Evolutionary conservation across 2,888 invertebrate species (phyloP).

Genomic region (Opisthograptis luteolata): DNA sequence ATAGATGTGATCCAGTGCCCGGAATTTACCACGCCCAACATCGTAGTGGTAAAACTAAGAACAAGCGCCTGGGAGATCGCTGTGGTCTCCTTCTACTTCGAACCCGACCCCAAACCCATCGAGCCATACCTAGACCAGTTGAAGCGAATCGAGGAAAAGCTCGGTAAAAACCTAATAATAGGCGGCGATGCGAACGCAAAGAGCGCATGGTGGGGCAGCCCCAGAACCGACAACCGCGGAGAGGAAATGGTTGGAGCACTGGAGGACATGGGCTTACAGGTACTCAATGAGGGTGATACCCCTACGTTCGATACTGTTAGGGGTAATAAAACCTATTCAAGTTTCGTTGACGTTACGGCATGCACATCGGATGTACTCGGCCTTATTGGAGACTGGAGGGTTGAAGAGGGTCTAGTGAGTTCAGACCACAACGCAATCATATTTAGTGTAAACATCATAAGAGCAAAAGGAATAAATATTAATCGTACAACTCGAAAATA

Average conservation of each 20-base stretch:
- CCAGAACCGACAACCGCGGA: not conserved
- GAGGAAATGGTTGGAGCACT: conserved; percentile 7
- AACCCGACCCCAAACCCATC: not conserved
- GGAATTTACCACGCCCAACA: not conserved
- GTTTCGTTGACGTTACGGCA: conserved; percentile 38
- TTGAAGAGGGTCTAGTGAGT: conserved; percentile 23
- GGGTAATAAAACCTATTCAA: conserved; percentile 19
- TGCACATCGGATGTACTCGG: conserved; percentile 29
- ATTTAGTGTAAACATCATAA: conserved; percentile 25
- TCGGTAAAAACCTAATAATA: not conserved
- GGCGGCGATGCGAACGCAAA: no score
- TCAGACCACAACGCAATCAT: conserved; percentile 38
- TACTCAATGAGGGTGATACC: conserved; percentile 36
- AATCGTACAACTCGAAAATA: not conserved
- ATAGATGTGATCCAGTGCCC: conserved; percentile 25
- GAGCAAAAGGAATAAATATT: conserved; percentile 6
- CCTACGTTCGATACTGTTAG: conserved; percentile 41
- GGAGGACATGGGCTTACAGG: conserved; percentile 28
- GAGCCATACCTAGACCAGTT: conserved; percentile 24
- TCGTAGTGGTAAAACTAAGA: not conserved
- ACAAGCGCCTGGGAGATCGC: not conserved
- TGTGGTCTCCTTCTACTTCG: not conserved
- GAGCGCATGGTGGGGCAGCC: conserved; percentile 6
- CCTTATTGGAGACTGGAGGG: conserved; percentile 27
- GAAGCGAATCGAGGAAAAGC: not conserved